Conservation (phyloP, 2,797 vertebrate genomes). For the Etheostoma perlongum region DNA sequence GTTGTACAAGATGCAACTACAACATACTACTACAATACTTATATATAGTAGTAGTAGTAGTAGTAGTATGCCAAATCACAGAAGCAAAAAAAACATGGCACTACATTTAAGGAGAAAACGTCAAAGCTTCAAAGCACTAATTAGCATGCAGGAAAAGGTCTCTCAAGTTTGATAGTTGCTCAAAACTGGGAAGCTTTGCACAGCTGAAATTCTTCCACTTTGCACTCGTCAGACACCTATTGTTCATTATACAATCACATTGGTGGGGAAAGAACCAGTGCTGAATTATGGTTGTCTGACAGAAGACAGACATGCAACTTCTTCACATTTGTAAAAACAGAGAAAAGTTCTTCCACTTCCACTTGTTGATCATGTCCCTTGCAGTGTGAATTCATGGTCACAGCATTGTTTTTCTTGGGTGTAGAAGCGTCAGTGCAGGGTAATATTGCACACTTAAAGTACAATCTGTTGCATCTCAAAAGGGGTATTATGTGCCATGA, state of each 20-base stretch:
- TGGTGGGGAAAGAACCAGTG: background rate
- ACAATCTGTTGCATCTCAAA: constrained; percentile 5
- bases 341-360: background rate
- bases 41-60: too few species aligned
- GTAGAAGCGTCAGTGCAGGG: constrained; percentile 6
- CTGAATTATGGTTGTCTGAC: background rate
- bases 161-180: background rate
- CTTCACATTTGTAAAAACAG: background rate
- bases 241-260: background rate
- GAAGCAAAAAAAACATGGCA: background rate
- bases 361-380: constrained; percentile 14
- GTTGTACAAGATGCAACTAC: background rate
- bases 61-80: too few species aligned
- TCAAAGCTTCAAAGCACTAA: background rate
- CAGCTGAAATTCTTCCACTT: constrained; percentile 2
- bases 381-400: constrained; percentile 29
- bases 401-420: background rate
- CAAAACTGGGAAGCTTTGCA: background rate
- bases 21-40: background rate
- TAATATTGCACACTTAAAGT: constrained; percentile 13
- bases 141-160: background rate
- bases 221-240: background rate
- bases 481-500: constrained; percentile 31
- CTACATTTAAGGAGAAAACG: background rate
- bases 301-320: background rate